Base-by-base conservation (phyloP, 2,888 invertebrate genomes). In the Agapetus fuscipes region DNA sequence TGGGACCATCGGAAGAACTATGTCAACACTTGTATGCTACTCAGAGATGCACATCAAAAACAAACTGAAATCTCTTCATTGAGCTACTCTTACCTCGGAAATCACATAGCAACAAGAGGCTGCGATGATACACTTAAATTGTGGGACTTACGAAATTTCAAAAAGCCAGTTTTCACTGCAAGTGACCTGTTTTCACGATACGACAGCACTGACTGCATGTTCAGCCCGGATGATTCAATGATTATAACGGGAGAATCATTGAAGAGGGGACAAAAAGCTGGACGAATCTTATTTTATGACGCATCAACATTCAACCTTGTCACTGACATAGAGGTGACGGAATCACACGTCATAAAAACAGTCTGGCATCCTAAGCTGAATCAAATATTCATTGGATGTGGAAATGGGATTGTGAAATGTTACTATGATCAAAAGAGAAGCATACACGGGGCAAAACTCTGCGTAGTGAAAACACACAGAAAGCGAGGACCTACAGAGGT, bases 341-440 rank as follows among this genome's bases (percentile, higher is more conserved):
- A 83, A 52, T 82, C 88, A 0, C 88, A 88, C 49, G 80, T 91
- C 0, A 87, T 97, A 1, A 86, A 94, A 56, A 78, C 83, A 0
- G 60, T 87, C 1, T 98, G 98, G 98, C 97, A 98, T 64, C 88
- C 97, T 0, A 90, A 93, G 58, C 63, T 98, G n/a, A 97, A 98
- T 57, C 98, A 98, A 59, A 80, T 98, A 28, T 87, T 96, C 47
- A 80, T 90, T 0, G 89, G 94, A 0, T 87, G 89, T 50, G 91
- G 91, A 0, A 88, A 93, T 57, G 97, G 97, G 0, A 69, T 76
- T 0, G 82, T 93, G 0, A 89, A 90, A 53, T 83, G 93, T 37
- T 91, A 83, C 56, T 99, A 95, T 53, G 95, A 96, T 56, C 81
- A 85, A 1, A 78, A 81, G 40, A 75, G 78, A 29, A 95, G 94